Evolutionary conservation across 2,113 vertebrate species (phyloP), one percentile per base, ranked within the genome.

Genomic region (Heterocephalus glaber): DNA sequence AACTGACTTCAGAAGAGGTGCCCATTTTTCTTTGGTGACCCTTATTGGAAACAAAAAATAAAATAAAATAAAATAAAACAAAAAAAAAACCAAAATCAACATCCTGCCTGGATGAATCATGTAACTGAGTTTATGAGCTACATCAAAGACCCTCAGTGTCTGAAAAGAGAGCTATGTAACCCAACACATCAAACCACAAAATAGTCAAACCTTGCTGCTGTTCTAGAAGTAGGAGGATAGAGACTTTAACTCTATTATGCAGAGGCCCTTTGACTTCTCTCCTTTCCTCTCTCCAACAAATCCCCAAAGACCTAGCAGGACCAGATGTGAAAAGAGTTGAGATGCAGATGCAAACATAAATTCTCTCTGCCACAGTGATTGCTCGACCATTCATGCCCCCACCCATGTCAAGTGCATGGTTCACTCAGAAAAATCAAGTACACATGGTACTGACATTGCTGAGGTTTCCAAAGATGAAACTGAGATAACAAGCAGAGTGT

Each of bases 251-350:
- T 94, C 81, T 89, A 86, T 79, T 8, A 47, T 33, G 1, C 9
- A 89, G 49, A 84, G 11, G 22, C 9, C 63, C 79, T 86, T 74
- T 79, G 11, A 7, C 60, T 68, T 90, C 80, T 94, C 96, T 98
- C 89, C 86, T 96, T 90, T 89, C 66, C 84, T 76, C 89, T 70
- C 47, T 56, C 80, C 96, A 86, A 49, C 72, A 77, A 63, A 3
- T 98, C 96, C 97, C 97, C 97, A 93, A 74, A 95, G 97, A 96
- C 56, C 91, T 94, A 44, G 60, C 70, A 86, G 70, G 95, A 97
- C 97, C 98, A 98, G 97, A 98, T 98, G 96, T 98, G 97, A 97
- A 96, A 68, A 95, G 97, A 98, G 89, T 92, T 89, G 87, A 98
- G 95, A 96, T 96, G 70, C 97, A 98, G 90, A 98, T 96, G 98